Evolutionary conservation across 92 coral and sea anemone species (phyloP).

Genomic region (Parazoanthus atlanticus): DNA sequence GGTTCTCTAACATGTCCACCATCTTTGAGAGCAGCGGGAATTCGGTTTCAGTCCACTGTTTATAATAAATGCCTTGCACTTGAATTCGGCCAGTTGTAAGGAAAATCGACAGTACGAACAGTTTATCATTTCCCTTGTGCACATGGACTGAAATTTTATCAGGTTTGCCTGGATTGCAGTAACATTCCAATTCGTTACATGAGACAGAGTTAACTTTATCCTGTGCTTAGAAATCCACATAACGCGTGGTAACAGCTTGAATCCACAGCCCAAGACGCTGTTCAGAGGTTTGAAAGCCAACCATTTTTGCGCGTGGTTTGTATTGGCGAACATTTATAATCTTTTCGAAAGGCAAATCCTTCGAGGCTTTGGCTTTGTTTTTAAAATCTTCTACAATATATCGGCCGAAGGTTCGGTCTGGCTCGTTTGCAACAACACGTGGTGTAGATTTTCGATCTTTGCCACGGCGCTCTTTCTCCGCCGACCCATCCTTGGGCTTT

Average conservation of each 20-base stretch:
- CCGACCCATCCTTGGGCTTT: too few relatives aligned
- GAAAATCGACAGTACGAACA: too few relatives aligned
- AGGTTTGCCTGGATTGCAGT: too few relatives aligned
- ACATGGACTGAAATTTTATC: too few relatives aligned
- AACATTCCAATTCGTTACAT: conserved; percentile 44
- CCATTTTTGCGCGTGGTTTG: conserved; percentile 46
- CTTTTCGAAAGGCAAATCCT: conserved; percentile 52
- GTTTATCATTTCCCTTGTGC: too few relatives aligned
- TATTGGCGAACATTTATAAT: conserved; percentile 39
- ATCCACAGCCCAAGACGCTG: conserved; percentile 39
- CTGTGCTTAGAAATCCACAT: conserved; percentile 26
- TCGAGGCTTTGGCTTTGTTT: conserved; percentile 36
- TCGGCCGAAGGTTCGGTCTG: conserved; percentile 42
- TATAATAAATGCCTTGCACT: too few relatives aligned
- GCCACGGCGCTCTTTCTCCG: too few relatives aligned
- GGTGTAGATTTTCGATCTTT: neutral
- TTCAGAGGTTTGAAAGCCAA: conserved; percentile 50
- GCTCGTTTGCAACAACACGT: conserved; percentile 31
- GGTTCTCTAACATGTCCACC: too few relatives aligned
- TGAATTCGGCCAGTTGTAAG: too few relatives aligned
- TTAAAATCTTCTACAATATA: conserved; percentile 42
- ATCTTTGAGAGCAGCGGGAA: too few relatives aligned
- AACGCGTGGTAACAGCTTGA: conserved; percentile 32
- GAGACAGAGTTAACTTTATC: neutral
- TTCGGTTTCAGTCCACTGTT: too few relatives aligned